These are phyloP conservation scores for Orthosia incerta DNA, from an alignment of 2,888 invertebrate genomes.

Conservation along the genomic window DNA sequence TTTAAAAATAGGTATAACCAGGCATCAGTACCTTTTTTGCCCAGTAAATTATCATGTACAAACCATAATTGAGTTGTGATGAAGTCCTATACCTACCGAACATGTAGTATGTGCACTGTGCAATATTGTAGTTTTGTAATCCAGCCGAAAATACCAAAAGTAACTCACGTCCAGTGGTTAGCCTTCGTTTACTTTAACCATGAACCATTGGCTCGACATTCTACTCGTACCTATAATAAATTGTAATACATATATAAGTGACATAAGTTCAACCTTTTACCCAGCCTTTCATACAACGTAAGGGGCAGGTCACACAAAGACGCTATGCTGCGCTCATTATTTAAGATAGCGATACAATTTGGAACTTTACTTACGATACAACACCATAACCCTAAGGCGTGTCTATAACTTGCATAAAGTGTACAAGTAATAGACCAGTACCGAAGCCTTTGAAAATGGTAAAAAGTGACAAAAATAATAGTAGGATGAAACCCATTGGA, in stretches of 20 bases:
- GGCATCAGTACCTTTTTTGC: not conserved
- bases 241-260: slow-evolving; percentile 3
- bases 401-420: too few species aligned
- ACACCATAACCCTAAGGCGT: too few species aligned
- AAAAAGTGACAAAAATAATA: too few species aligned
- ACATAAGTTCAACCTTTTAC: slow-evolving; percentile 8
- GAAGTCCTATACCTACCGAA: not conserved
- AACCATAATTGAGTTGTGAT: not conserved
- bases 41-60: not conserved
- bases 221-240: slow-evolving; percentile 2
- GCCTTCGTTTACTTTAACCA: slow-evolving; percentile 45
- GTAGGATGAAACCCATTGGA: too few species aligned
- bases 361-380: too few species aligned
- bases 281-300: not conserved
- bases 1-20: too few species aligned
- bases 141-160: slow-evolving; percentile 14
- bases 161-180: slow-evolving; percentile 17
- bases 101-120: not conserved
- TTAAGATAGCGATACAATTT: too few species aligned
- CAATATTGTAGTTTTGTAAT: slow-evolving; percentile 25
- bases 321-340: too few species aligned
- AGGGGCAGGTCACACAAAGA: too few species aligned
- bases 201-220: slow-evolving; percentile 44
- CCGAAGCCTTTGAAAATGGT: too few species aligned
- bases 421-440: too few species aligned